A percentile compares a stretch with the other conserved stretches of the same genome.
These are phyloP conservation scores for Bombyx mori DNA, from an alignment of 1,140 invertebrate genomes.

Conservation along the genomic window DNA sequence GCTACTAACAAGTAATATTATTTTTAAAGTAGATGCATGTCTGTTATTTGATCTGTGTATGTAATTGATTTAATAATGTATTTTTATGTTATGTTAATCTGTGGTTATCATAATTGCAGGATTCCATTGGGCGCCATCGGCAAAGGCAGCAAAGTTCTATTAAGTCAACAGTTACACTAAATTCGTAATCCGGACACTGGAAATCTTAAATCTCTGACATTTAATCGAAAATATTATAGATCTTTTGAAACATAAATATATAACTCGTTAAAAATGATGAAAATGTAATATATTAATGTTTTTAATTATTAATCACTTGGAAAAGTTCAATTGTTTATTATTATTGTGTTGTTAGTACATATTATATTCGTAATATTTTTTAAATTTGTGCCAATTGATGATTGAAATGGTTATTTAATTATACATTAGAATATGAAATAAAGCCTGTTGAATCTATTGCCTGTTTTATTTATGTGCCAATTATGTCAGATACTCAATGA, in stretches of 20 bases:
- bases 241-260: neutral
- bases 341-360: no score
- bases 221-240: neutral
- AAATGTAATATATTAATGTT: no score
- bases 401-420: constrained; percentile 3
- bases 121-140: constrained; percentile 28
- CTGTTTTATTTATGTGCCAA: constrained; percentile 17
- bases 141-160: constrained; percentile 29
- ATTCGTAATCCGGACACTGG: no score
- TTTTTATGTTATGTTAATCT: no score
- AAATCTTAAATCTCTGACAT: neutral
- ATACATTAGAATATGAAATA: constrained; percentile 18
- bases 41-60: no score
- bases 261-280: neutral
- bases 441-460: constrained; percentile 12
- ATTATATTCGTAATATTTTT: neutral
- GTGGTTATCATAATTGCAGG: constrained; percentile 22
- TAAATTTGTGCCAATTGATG: neutral
- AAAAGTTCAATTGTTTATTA: no score
- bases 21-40: no score
- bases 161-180: constrained; percentile 10
- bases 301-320: no score
- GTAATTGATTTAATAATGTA: no score
- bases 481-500: neutral
- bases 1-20: no score